phyloP scores from a whole-genome alignment of 2,888 invertebrate genomes.

The Dynastes hyllus region DNA sequence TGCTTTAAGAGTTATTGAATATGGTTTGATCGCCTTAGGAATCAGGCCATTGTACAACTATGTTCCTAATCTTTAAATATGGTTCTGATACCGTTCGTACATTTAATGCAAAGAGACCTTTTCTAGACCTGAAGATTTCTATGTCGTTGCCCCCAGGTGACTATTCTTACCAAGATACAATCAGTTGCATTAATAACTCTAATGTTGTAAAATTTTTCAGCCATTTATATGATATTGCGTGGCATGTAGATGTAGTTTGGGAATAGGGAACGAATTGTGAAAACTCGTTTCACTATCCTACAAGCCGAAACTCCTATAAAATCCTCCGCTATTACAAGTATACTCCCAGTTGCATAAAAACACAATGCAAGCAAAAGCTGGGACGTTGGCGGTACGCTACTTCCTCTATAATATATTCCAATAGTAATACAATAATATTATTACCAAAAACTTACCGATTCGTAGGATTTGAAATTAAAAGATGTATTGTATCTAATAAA shows the following conservation, averaged over 20 bases:
- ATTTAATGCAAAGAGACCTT: slow-evolving; percentile 61
- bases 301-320: slow-evolving; percentile 49
- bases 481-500: background rate
- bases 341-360: slow-evolving; percentile 50
- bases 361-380: slow-evolving; percentile 42
- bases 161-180: slow-evolving; percentile 51
- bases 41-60: too few species aligned
- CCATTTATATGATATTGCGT: slow-evolving; percentile 40
- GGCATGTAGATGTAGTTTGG: slow-evolving; percentile 50
- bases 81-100: slow-evolving; percentile 54
- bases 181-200: slow-evolving; percentile 48
- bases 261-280: slow-evolving; percentile 32
- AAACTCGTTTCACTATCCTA: slow-evolving; percentile 47
- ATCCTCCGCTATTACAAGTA: slow-evolving; percentile 51
- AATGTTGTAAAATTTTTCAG: too few species aligned
- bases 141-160: slow-evolving; percentile 55
- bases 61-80: background rate
- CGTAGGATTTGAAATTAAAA: background rate
- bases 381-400: too few species aligned
- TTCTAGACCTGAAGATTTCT: slow-evolving; percentile 58
- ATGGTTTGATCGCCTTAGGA: slow-evolving; percentile 60
- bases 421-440: background rate
- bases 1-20: slow-evolving; percentile 60
- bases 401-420: too few species aligned
- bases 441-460: background rate